Evolutionary conservation across 1,140 invertebrate genomes (phyloP).

Genomic region (Lineus longissimus): DNA sequence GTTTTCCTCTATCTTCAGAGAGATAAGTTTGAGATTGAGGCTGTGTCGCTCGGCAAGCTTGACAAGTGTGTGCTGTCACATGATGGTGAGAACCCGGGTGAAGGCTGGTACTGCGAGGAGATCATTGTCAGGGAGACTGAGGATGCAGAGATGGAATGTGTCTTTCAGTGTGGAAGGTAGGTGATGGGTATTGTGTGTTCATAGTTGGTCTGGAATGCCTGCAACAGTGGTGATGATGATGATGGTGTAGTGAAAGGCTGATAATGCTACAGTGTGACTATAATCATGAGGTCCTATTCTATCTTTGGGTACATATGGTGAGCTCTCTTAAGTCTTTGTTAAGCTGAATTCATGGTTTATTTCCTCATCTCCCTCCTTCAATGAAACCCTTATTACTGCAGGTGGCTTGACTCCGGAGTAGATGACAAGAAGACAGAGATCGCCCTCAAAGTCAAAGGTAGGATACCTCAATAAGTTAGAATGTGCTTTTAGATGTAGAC

Average conservation of each 20-base stretch:
- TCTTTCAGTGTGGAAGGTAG: conserved; percentile 37
- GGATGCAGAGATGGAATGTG: conserved; percentile 22
- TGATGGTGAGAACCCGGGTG: conserved; percentile 16
- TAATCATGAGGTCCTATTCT: no score
- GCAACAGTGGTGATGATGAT: conserved; percentile 10
- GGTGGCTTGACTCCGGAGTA: conserved; percentile 47
- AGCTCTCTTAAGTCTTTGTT: no score
- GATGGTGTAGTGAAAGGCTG: no score
- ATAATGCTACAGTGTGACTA: no score
- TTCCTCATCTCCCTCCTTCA: neutral
- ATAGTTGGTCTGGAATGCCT: conserved; percentile 13
- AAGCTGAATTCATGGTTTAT: no score
- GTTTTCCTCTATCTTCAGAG: conserved; percentile 20
- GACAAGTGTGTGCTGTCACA: conserved; percentile 6
- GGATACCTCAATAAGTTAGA: no score
- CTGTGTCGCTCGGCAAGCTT: conserved; percentile 10
- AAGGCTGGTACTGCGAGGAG: conserved; percentile 41
- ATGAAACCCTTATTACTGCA: neutral
- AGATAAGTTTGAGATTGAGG: conserved; percentile 17
- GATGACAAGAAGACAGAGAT: conserved; percentile 47
- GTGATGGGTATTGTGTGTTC: conserved; percentile 5
- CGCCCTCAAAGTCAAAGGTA: conserved; percentile 10
- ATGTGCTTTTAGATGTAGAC: no score
- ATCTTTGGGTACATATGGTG: no score
- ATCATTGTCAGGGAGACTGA: conserved; percentile 34